Conservation (phyloP, 2,888 invertebrate genomes). For the Chouioia cunea region DNA sequence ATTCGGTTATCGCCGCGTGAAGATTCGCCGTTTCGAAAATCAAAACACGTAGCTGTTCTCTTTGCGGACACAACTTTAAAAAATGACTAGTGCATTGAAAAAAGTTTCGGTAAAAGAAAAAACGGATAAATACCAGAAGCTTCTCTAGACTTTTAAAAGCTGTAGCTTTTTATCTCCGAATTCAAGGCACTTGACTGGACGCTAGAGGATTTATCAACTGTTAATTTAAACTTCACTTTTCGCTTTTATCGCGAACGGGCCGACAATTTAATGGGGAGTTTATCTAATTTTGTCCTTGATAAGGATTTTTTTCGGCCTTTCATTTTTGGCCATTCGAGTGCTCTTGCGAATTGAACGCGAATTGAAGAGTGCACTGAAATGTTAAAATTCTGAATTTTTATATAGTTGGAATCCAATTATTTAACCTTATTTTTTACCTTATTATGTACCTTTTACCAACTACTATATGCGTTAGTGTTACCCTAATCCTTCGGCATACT, state of each 20-base stretch:
- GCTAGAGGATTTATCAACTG: conserved; percentile 34
- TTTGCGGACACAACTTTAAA: conserved; percentile 34
- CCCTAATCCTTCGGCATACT: no score
- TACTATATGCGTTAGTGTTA: no score
- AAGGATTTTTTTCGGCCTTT: no score
- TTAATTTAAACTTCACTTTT: conserved; percentile 35
- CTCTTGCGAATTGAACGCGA: no score
- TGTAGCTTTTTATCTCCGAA: conserved; percentile 25
- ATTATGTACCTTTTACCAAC: background rate
- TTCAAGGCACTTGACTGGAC: no score
- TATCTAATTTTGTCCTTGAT: background rate
- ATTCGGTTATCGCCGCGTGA: conserved; percentile 21
- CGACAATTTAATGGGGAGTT: conserved; percentile 22
- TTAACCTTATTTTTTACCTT: background rate
- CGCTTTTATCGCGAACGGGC: conserved; percentile 20
- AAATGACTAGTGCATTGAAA: conserved; percentile 11
- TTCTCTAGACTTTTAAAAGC: conserved; percentile 34
- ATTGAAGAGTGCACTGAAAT: background rate
- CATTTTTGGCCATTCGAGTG: no score
- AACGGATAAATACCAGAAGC: conserved; percentile 19
- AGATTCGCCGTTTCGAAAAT: conserved; percentile 32
- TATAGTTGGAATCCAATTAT: conserved; percentile 2
- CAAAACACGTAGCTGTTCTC: conserved; percentile 43
- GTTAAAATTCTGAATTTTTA: background rate
- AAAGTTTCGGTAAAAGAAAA: conserved; percentile 1